Conservation (phyloP, 2,113 vertebrate species). For the Hymenochirus boettgeri region DNA sequence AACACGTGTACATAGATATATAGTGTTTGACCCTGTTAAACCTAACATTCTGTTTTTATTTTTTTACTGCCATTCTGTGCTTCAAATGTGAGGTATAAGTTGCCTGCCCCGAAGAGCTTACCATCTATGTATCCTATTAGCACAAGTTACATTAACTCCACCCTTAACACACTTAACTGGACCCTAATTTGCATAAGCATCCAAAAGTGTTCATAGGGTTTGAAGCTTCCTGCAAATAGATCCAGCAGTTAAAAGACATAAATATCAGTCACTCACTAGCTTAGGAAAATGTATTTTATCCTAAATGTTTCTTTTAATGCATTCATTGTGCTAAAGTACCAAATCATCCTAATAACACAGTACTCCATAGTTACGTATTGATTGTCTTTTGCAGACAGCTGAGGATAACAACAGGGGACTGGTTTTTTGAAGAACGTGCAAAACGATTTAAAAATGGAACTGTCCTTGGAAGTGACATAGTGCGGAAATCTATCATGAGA, state of each 20-base stretch:
- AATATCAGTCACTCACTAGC: no score
- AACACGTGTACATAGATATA: no score
- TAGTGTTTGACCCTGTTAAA: no score
- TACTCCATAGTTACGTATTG: no score
- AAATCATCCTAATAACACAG: no score
- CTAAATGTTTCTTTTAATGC: background rate
- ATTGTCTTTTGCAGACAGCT: conserved; percentile 69
- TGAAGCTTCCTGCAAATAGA: background rate
- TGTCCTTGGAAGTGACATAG: conserved; percentile 71
- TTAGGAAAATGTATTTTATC: background rate
- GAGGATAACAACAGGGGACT: conserved; percentile 86
- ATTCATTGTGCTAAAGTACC: background rate
- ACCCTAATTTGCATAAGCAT: background rate
- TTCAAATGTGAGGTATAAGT: background rate
- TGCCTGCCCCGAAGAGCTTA: background rate
- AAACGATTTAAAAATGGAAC: conserved; percentile 79
- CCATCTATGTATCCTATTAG: no score
- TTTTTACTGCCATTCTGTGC: background rate
- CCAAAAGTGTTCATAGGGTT: no score
- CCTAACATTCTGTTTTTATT: no score
- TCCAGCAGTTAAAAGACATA: no score
- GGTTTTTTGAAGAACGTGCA: conserved; percentile 93
- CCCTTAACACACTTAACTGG: no score
- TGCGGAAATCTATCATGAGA: conserved; percentile 83
- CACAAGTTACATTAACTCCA: no score